Percentiles rank a stretch among this genome's conserved stretches.
Conservation (phyloP, 2,113 vertebrate species). For the Salminus brasiliensis region DNA sequence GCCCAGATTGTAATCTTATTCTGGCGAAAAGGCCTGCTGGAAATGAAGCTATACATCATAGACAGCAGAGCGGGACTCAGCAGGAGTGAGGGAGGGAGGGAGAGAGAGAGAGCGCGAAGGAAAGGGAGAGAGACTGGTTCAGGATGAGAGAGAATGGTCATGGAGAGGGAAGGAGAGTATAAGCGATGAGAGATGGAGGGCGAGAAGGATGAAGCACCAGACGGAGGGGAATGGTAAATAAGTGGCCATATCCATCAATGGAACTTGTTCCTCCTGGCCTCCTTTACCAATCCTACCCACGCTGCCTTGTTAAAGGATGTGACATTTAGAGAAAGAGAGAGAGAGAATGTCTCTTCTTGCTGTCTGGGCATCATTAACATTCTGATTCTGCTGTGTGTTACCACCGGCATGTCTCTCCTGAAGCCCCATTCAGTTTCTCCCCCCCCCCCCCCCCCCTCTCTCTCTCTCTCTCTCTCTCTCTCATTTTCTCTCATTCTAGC, state of each 20-base stretch:
- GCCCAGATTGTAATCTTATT: conserved; percentile 75
- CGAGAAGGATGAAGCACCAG: conserved; percentile 28
- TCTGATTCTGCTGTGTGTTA: conserved; percentile 51
- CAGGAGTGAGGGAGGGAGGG: conserved; percentile 43
- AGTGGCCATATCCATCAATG: conserved; percentile 49
- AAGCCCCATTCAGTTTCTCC: conserved; percentile 43
- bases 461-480: conserved; percentile 18
- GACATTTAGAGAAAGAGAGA: conserved; percentile 16
- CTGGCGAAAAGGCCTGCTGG: conserved; percentile 61
- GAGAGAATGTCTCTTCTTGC: conserved; percentile 36
- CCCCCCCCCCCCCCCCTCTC: conserved; percentile 17
- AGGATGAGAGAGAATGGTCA: neutral
- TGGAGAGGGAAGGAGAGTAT: conserved; percentile 21
- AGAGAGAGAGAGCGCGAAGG: conserved; percentile 44
- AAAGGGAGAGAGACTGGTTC: conserved; percentile 43
- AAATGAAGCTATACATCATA: conserved; percentile 79
- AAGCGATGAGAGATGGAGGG: neutral
- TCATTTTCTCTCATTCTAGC: conserved; percentile 1
- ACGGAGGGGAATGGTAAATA: conserved; percentile 57
- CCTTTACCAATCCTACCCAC: conserved; percentile 24
- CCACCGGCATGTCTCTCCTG: conserved; percentile 36
- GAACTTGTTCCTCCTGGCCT: conserved; percentile 19
- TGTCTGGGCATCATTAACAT: conserved; percentile 55
- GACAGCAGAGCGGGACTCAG: conserved; percentile 54
- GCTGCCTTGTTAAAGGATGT: conserved; percentile 24